Evolutionary conservation across 2,797 vertebrate species (phyloP).

Genomic region (Macropodus opercularis): DNA sequence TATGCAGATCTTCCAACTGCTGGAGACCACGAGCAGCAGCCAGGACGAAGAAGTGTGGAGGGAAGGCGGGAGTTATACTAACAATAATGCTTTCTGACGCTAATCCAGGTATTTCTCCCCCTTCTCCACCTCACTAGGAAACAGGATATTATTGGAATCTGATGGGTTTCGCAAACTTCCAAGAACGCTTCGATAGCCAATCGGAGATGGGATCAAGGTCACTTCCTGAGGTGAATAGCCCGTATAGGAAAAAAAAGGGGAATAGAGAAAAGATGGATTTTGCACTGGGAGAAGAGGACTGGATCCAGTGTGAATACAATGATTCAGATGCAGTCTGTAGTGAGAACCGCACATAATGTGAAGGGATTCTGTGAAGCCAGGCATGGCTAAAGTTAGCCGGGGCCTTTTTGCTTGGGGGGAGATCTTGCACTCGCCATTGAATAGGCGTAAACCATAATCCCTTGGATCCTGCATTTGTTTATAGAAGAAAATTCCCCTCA

Average conservation of each 20-base stretch:
- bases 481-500: constrained; percentile 73
- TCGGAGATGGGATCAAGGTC: constrained; percentile 57
- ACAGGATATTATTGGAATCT: constrained; percentile 70
- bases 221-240: constrained; percentile 53
- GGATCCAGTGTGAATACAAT: constrained; percentile 21
- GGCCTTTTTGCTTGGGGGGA: constrained; percentile 59
- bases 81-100: constrained; percentile 79
- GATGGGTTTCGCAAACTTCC: constrained; percentile 51
- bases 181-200: constrained; percentile 52
- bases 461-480: constrained; percentile 80
- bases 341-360: constrained; percentile 63
- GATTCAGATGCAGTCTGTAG: constrained; percentile 52
- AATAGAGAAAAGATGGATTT: constrained; percentile 23
- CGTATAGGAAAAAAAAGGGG: constrained; percentile 20
- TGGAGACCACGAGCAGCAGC: constrained; percentile 43
- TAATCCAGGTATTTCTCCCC: constrained; percentile 78
- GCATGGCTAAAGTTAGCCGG: constrained; percentile 54
- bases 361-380: constrained; percentile 56
- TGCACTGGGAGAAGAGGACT: constrained; percentile 2
- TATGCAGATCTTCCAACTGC: constrained; percentile 65
- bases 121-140: constrained; percentile 64
- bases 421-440: constrained; percentile 69
- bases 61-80: constrained; percentile 60
- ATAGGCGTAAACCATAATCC: constrained; percentile 76
- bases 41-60: constrained; percentile 41